phyloP scores from a whole-genome alignment of 2,888 invertebrate genomes.

The Tanytarsus gracilentus region DNA sequence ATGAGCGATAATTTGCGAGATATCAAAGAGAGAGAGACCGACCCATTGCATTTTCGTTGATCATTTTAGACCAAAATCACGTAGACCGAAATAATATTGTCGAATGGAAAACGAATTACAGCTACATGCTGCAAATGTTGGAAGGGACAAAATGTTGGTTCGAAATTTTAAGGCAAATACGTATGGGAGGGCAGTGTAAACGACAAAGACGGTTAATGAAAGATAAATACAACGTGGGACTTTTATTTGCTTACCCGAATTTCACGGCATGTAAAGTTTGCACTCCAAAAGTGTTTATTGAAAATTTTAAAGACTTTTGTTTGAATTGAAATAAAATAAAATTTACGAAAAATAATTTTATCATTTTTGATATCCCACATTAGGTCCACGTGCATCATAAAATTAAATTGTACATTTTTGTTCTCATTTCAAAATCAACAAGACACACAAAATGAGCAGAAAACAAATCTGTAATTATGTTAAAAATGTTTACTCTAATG shows the following conservation, averaged over 20 bases:
- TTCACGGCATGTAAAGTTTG: not conserved
- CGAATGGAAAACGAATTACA: not conserved
- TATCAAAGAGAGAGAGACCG: not conserved
- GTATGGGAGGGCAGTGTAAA: not conserved
- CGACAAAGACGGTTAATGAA: conserved; percentile 22
- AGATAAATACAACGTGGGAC: conserved; percentile 1
- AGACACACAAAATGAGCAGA: too few relatives aligned
- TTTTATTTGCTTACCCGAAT: conserved; percentile 12
- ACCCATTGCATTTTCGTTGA: not conserved
- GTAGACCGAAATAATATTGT: not conserved
- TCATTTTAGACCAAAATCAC: not conserved
- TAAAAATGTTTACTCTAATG: too few relatives aligned
- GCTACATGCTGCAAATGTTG: not conserved
- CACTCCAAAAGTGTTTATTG: too few relatives aligned
- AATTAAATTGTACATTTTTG: too few relatives aligned
- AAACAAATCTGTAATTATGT: too few relatives aligned
- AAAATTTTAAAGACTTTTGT: too few relatives aligned
- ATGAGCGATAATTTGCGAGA: not conserved
- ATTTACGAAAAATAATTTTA: too few relatives aligned
- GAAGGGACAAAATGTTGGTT: conserved; percentile 12
- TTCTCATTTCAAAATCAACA: too few relatives aligned
- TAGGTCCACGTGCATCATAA: too few relatives aligned
- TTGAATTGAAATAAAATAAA: too few relatives aligned
- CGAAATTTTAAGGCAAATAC: not conserved
- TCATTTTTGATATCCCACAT: too few relatives aligned